A percentile compares a stretch with the other conserved stretches of the same genome.
Conservation (phyloP, 2,113 vertebrate species). For the Ailuropoda melanoleuca region DNA sequence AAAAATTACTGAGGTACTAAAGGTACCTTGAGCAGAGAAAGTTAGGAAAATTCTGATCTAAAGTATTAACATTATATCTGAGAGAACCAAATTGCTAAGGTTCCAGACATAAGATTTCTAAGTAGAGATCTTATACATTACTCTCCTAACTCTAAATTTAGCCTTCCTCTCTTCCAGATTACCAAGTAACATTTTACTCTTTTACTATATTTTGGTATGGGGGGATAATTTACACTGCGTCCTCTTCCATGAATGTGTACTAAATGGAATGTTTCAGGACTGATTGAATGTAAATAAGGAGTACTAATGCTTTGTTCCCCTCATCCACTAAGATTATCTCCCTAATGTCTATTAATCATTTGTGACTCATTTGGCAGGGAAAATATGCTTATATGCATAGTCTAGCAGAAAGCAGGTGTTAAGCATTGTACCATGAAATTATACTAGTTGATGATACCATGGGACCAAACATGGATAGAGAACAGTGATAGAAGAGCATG, state of each 20-base stretch:
- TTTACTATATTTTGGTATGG: background rate
- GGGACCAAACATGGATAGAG: background rate
- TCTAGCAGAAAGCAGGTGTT: background rate
- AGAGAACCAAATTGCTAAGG: background rate
- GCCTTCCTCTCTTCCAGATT: background rate
- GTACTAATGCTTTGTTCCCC: background rate
- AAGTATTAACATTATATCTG: background rate
- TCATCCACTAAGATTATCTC: background rate
- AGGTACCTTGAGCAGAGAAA: background rate
- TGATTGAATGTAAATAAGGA: background rate
- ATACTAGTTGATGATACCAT: background rate
- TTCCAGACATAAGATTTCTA: background rate
- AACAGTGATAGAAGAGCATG: background rate
- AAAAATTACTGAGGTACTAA: background rate
- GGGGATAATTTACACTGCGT: background rate
- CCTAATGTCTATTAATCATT: background rate
- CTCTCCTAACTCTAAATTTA: background rate
- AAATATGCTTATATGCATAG: background rate
- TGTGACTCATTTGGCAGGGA: background rate
- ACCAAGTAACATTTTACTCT: background rate
- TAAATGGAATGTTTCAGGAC: background rate
- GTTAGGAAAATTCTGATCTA: background rate
- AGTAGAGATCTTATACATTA: background rate
- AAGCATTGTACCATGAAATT: slow-evolving; percentile 41
- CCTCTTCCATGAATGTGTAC: background rate